Conservation (phyloP, 2,888 invertebrate genomes). For the Stenchaetothrips biformis region DNA sequence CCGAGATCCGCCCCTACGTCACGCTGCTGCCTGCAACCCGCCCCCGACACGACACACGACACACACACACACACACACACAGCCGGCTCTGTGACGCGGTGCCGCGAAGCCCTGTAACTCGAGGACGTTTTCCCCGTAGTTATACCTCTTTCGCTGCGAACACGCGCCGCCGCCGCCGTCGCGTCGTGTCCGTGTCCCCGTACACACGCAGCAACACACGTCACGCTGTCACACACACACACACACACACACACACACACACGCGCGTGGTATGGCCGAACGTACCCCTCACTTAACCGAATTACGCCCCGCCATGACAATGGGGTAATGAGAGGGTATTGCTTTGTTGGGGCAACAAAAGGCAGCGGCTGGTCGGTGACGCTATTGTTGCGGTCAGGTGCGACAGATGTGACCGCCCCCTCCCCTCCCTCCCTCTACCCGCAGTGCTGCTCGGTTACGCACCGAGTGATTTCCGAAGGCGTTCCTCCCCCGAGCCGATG, state of each 20-base stretch:
- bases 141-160: no score
- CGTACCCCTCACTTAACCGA: constrained; percentile 10
- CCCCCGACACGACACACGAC: background rate
- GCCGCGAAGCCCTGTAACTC: no score
- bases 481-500: no score
- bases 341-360: constrained; percentile 11
- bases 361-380: background rate
- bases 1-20: constrained; percentile 2
- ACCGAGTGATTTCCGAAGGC: background rate
- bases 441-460: background rate
- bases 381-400: constrained; percentile 17
- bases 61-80: constrained; percentile 6
- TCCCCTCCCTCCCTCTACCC: background rate
- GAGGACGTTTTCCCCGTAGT: no score
- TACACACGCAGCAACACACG: background rate
- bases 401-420: background rate
- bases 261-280: background rate
- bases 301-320: constrained; percentile 1
- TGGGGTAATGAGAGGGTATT: constrained; percentile 17
- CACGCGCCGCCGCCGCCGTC: no score
- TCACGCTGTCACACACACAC: constrained; percentile 9
- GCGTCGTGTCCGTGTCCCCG: no score
- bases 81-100: background rate
- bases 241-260: constrained; percentile 5
- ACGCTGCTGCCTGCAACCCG: background rate